Percentiles rank a stretch among this genome's conserved stretches.
These are phyloP conservation scores for Charadrius vociferus DNA, from an alignment of 2,113 vertebrate species.

Conservation along the genomic window DNA sequence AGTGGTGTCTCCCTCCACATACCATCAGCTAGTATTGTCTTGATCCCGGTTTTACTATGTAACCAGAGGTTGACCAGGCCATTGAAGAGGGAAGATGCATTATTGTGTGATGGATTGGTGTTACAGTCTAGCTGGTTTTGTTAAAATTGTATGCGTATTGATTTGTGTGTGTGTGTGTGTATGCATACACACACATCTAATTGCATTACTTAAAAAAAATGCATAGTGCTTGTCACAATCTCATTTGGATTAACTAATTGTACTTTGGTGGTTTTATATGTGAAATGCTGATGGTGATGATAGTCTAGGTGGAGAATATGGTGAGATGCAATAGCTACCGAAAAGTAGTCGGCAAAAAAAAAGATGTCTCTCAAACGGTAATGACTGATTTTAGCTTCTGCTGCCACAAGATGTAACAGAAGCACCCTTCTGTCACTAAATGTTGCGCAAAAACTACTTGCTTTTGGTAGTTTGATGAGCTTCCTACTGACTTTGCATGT, in stretches of 20 bases:
- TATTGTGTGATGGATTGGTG: background rate
- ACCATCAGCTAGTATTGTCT: background rate
- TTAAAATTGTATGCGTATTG: background rate
- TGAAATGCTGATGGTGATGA: background rate
- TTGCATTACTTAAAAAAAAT: background rate
- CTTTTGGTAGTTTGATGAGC: background rate
- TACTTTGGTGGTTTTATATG: background rate
- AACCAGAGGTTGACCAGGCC: background rate
- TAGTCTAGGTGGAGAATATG: background rate
- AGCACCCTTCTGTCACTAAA: too few species aligned
- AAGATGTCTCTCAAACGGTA: too few species aligned
- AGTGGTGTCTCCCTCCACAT: background rate
- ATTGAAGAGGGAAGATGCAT: background rate
- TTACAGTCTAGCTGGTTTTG: background rate
- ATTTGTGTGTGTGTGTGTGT: accelerated
- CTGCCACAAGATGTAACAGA: too few species aligned
- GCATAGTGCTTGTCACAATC: background rate
- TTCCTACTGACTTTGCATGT: background rate
- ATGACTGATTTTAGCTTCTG: too few species aligned
- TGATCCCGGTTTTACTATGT: background rate
- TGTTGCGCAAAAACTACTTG: background rate
- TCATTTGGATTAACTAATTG: background rate
- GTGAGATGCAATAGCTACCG: background rate
- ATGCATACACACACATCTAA: too few species aligned
- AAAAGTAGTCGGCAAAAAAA: too few species aligned